Base-by-base conservation (phyloP, 2,113 vertebrate species). In the Hiodon tergisus region DNA sequence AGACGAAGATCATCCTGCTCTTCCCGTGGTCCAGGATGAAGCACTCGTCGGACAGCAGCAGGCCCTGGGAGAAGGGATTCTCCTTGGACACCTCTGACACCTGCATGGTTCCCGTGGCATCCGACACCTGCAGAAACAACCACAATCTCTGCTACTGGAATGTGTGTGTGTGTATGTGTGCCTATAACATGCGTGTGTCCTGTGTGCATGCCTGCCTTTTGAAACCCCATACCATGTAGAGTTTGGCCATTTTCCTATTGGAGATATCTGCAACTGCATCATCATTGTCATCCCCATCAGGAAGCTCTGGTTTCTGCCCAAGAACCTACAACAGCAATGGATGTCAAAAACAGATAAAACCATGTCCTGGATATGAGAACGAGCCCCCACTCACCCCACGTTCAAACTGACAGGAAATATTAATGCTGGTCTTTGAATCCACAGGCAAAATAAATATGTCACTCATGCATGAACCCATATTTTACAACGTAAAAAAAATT, bases 11-110 rank as follows among this genome's bases (percentile, higher is more conserved):
- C 75, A 91, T 92, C 73, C 88, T 93, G 77, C 91, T 94, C 70
- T 89, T 86, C 57, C 93, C 90, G 0, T 97, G 88, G 81, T 98
- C 95, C 82, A 98, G 80, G 79, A 98, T 95, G 82, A 97, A 98
- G 79, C 95, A 98, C 66, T 98, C 95, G 9, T 95, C 90, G 10
- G 94, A 91, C 13, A 93, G 83, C 62, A 98, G 89, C 86, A 93
- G 88, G 0, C 76, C 87, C 85, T 89, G 92, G 0, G 80, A 88
- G 83, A 98, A 97, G 0, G 95, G 95, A 73, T 95, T 98, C 85
- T 94, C 94, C 10, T 93, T 91, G 31, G 92, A 91, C 63, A 94
- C 88, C 2, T 92, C 0, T 0, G 89, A 91, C 70, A 96, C 90
- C 4, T 80, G 86, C 94, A 98, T 96, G 71, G 91, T 89, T 2